Conservation (phyloP, 2,888 invertebrate species). For the Callosobruchus maculatus region DNA sequence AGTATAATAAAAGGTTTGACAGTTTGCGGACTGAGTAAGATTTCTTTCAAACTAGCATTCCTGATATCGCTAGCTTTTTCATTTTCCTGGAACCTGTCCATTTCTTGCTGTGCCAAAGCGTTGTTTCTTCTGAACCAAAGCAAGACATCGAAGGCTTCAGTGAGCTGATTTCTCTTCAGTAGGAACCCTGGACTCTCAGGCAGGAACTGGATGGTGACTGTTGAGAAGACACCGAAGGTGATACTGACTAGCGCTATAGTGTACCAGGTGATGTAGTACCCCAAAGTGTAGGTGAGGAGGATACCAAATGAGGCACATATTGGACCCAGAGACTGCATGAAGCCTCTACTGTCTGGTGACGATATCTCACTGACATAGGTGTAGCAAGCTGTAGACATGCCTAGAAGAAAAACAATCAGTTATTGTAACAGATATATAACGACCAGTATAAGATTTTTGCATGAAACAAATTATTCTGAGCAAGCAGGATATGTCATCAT, state of each 20-base stretch:
- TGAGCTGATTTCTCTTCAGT: constrained; percentile 57
- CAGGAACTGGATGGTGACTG: constrained; percentile 58
- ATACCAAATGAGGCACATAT: constrained; percentile 70
- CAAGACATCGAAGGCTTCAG: constrained; percentile 56
- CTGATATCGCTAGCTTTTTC: constrained; percentile 21
- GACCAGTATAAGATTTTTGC: no score
- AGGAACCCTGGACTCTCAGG: constrained; percentile 71
- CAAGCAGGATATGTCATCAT: no score
- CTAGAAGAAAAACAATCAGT: constrained; percentile 45
- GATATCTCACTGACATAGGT: constrained; percentile 69
- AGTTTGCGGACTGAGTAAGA: constrained; percentile 54
- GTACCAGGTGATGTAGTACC: constrained; percentile 65
- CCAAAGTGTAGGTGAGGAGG: constrained; percentile 64
- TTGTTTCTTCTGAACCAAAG: constrained; percentile 64
- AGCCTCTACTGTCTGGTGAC: constrained; percentile 64
- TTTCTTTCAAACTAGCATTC: constrained; percentile 28
- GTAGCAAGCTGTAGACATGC: constrained; percentile 66
- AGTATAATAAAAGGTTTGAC: constrained; percentile 66
- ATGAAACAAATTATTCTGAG: not conserved
- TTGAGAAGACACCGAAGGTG: constrained; percentile 54
- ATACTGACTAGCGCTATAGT: constrained; percentile 63
- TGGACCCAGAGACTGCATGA: constrained; percentile 67
- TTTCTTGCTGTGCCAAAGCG: constrained; percentile 60
- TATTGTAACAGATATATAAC: no score
- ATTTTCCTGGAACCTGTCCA: constrained; percentile 47